These are phyloP conservation scores for Rosalia funebris DNA, from an alignment of 2,888 invertebrate genomes.

Conservation along the genomic window DNA sequence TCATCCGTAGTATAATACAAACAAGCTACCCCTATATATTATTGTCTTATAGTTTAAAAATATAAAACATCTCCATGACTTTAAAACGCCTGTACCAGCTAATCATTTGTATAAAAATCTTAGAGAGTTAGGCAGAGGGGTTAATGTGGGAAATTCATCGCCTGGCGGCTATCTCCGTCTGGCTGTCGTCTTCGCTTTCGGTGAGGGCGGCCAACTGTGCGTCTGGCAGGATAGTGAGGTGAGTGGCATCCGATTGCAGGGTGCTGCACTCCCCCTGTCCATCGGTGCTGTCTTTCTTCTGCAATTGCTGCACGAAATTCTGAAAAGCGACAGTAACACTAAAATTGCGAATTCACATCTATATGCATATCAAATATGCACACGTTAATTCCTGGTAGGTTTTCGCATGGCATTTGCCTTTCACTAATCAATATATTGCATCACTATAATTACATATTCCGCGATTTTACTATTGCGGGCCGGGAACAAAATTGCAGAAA, in stretches of 20 bases:
- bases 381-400: no score
- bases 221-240: conserved; percentile 80
- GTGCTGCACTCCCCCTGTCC: conserved; percentile 74
- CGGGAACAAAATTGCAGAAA: no score
- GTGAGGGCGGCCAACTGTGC: conserved; percentile 68
- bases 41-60: conserved; percentile 42
- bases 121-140: neutral
- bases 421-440: no score
- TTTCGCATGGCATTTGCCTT: no score
- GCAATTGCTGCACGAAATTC: conserved; percentile 84
- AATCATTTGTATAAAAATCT: conserved; percentile 5
- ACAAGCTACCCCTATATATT: conserved; percentile 7
- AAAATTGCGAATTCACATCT: no score
- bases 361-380: no score
- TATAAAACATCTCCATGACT: conserved; percentile 11
- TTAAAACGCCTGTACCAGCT: neutral
- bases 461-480: no score
- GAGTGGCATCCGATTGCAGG: conserved; percentile 81
- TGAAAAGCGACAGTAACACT: conserved; percentile 63
- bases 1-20: neutral
- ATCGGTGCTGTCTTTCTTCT: conserved; percentile 75
- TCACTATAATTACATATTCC: no score
- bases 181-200: conserved; percentile 71
- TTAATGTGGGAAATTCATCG: conserved; percentile 47
- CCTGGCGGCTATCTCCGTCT: conserved; percentile 55